Conservation (phyloP, 2,888 invertebrate species). For the Dolichopus griseipennis region DNA sequence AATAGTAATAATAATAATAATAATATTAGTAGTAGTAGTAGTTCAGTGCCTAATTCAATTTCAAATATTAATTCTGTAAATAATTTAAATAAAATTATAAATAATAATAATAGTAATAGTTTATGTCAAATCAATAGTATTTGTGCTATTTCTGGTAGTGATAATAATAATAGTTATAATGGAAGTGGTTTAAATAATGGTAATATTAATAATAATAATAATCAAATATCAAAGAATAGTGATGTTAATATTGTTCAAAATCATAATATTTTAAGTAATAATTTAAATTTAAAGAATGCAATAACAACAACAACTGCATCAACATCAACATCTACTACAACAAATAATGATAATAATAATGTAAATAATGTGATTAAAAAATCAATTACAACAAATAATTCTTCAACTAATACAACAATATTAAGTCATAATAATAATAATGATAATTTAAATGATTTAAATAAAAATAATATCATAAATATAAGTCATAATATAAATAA, state of each 20-base stretch:
- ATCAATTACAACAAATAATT: neutral
- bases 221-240: constrained; percentile 9
- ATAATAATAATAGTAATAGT: constrained; percentile 15
- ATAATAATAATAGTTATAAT: constrained; percentile 14
- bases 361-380: constrained; percentile 11
- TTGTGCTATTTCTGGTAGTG: constrained; percentile 23
- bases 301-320: neutral
- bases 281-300: neutral
- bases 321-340: neutral
- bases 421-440: constrained; percentile 17
- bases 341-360: neutral
- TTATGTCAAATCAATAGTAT: constrained; percentile 20
- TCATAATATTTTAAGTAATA: constrained; percentile 9
- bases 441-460: constrained; percentile 25
- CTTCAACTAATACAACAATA: neutral
- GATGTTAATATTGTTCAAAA: constrained; percentile 12
- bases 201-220: constrained; percentile 15
- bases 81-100: constrained; percentile 24
- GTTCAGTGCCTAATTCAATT: constrained; percentile 25
- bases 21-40: constrained; percentile 24
- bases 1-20: constrained; percentile 23
- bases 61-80: constrained; percentile 23
- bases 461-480: constrained; percentile 13
- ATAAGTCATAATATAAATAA: constrained; percentile 23
- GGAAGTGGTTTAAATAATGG: constrained; percentile 18